Evolutionary conservation across 2,888 invertebrate species (phyloP).

Genomic region (Alcis repandata): DNA sequence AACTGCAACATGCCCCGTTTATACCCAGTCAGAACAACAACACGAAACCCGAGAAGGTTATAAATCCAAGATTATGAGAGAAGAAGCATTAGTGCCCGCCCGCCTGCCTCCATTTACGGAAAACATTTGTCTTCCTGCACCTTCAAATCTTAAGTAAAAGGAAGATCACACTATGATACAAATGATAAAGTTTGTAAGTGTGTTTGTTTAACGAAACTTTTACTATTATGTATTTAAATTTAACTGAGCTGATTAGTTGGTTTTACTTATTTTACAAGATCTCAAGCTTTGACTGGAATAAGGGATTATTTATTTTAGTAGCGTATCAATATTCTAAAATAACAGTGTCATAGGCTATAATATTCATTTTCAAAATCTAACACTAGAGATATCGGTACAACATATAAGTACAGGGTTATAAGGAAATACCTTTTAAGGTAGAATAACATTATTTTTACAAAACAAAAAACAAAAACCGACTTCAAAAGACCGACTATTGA

Average conservation of each 20-base stretch:
- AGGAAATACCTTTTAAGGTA: too few relatives aligned
- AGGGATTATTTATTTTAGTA: too few relatives aligned
- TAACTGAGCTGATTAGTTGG: neutral
- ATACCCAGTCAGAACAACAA: conserved; percentile 9
- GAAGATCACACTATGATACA: conserved; percentile 15
- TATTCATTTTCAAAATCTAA: too few relatives aligned
- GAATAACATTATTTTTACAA: too few relatives aligned
- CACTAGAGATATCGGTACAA: too few relatives aligned
- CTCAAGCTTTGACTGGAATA: too few relatives aligned
- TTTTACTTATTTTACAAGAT: neutral
- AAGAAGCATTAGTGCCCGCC: conserved; percentile 33
- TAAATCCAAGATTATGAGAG: conserved; percentile 45
- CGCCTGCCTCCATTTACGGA: conserved; percentile 41
- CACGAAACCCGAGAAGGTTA: conserved; percentile 23
- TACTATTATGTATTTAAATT: too few relatives aligned
- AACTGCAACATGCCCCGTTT: conserved; percentile 4
- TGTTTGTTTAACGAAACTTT: neutral
- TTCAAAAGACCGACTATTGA: too few relatives aligned
- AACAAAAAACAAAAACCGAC: too few relatives aligned
- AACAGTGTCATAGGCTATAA: too few relatives aligned
- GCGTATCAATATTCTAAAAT: too few relatives aligned
- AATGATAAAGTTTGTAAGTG: neutral
- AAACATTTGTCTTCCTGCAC: conserved; percentile 43
- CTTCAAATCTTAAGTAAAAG: conserved; percentile 34
- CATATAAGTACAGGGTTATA: too few relatives aligned